Evolutionary conservation across 23 tunicate genomes (phyloP), one percentile per base, ranked within the genome.

Genomic region (Ciona savignyi): DNA sequence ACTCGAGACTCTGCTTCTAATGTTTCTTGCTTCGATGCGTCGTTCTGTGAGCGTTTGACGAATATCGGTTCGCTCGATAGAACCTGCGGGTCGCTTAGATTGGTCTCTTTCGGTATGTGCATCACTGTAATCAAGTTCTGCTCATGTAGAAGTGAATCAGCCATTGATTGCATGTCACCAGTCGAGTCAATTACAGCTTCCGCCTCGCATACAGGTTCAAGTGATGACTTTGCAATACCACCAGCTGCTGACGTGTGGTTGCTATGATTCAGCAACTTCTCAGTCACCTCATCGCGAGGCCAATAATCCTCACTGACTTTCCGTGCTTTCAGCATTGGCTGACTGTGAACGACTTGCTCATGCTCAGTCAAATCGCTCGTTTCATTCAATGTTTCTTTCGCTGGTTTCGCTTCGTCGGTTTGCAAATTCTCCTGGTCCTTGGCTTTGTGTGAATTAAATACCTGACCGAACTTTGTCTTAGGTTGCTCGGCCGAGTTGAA

Each of bases 241-340:
- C 61, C 61, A 49, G 20, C 61, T 49, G 15, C 20, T 49, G 61
- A 20, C 20, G 61, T 11, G 19, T 49, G 26, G 26, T 11, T 63
- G 22, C 28, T 70, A 33, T 73, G 76, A 48, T 33, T 73, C 22
- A 91, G 69, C 23, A 91, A 67, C 29, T 78, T 83, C 28, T 80
- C 80, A 23, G 97, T 91, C 31, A 33, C 91, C 60, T 80, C 83
- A 80, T 91, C 97, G 29, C 86, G 77, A 29, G 97, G 97, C 97
- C 97, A 91, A 70, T 65, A 91, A 61, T 91, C 84, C 67, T 91
- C 86, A 51, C 86, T 67, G 4, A 91, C 75, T 48, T 84, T 91
- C 11, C 65, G 77, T 3, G 82, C 97, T 62, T 80, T 80, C 4
- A 85, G 77, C 80, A 73, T 76, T 29, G 91, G 91, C 28, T 66